Percentiles rank a stretch among this genome's conserved stretches.
Conservation (phyloP, 2,113 vertebrate species). For the Heterotis niloticus region DNA sequence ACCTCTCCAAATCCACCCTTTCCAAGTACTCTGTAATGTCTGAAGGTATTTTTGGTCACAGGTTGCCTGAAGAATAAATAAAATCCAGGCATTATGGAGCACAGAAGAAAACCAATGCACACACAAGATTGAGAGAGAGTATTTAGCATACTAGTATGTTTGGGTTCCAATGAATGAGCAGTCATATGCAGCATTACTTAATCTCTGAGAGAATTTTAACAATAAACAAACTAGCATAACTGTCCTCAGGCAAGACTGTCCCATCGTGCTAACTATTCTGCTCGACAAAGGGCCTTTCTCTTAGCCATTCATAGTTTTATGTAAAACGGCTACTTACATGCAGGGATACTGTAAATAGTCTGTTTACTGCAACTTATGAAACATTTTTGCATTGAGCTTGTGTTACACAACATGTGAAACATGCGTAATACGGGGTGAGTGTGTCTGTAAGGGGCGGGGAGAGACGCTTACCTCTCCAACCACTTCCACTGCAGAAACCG, state of each 20-base stretch:
- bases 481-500: conserved; percentile 93
- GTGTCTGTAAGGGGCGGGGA: conserved; percentile 5
- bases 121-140: neutral
- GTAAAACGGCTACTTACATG: neutral
- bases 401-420: neutral
- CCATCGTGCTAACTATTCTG: too few species aligned
- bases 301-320: neutral
- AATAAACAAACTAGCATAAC: too few species aligned
- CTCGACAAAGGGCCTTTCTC: too few species aligned
- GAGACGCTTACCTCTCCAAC: conserved; percentile 79
- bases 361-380: neutral
- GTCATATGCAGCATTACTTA: too few species aligned
- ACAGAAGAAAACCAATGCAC: too few species aligned
- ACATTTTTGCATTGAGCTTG: conserved; percentile 25
- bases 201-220: too few species aligned
- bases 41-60: conserved; percentile 88
- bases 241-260: too few species aligned
- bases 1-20: conserved; percentile 97
- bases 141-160: neutral
- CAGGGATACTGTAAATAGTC: too few species aligned
- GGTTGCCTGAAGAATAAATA: conserved; percentile 71
- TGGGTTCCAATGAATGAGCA: neutral
- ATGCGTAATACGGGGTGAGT: conserved; percentile 27
- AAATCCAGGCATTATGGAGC: conserved; percentile 17
- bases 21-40: conserved; percentile 88